phyloP scores from a whole-genome alignment of 2,888 invertebrate genomes.

The Heteromurus nitidus region DNA sequence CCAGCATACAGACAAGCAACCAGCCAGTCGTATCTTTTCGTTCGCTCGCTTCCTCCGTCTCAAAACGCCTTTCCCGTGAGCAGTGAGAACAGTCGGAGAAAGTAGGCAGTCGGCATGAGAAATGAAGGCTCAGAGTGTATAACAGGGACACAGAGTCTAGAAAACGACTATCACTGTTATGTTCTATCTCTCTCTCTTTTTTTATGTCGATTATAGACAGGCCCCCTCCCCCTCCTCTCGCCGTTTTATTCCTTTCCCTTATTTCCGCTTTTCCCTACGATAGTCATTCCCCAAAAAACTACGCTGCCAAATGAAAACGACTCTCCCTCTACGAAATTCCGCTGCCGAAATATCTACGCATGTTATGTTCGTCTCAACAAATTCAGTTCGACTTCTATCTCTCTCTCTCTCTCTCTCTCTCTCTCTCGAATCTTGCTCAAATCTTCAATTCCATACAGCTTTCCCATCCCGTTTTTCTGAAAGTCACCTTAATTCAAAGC shows the following conservation, averaged over 20 bases:
- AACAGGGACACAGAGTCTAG: slow-evolving; percentile 43
- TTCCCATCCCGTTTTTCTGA: too few species aligned
- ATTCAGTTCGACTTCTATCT: too few species aligned
- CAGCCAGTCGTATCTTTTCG: slow-evolving; percentile 61
- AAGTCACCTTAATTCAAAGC: too few species aligned
- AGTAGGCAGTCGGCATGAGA: slow-evolving; percentile 66
- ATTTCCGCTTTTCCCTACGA: slow-evolving; percentile 32
- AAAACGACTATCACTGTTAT: slow-evolving; percentile 63
- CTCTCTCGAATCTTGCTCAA: too few species aligned
- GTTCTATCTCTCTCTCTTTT: slow-evolving; percentile 33
- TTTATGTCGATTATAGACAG: slow-evolving; percentile 61
- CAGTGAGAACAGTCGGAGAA: slow-evolving; percentile 62
- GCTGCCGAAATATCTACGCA: not conserved
- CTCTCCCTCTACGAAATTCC: too few species aligned
- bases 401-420: too few species aligned
- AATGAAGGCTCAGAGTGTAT: slow-evolving; percentile 62
- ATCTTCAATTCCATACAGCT: too few species aligned
- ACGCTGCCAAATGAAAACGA: too few species aligned
- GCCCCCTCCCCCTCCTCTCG: slow-evolving; percentile 61
- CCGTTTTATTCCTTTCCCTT: slow-evolving; percentile 56
- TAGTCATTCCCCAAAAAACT: slow-evolving; percentile 9
- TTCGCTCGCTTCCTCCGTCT: slow-evolving; percentile 59
- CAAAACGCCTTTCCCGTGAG: slow-evolving; percentile 50
- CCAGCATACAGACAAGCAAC: slow-evolving; percentile 33
- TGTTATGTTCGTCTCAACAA: too few species aligned